Evolutionary conservation across 2,113 vertebrate species (phyloP).

Genomic region (Aspiorhynchus laticeps): DNA sequence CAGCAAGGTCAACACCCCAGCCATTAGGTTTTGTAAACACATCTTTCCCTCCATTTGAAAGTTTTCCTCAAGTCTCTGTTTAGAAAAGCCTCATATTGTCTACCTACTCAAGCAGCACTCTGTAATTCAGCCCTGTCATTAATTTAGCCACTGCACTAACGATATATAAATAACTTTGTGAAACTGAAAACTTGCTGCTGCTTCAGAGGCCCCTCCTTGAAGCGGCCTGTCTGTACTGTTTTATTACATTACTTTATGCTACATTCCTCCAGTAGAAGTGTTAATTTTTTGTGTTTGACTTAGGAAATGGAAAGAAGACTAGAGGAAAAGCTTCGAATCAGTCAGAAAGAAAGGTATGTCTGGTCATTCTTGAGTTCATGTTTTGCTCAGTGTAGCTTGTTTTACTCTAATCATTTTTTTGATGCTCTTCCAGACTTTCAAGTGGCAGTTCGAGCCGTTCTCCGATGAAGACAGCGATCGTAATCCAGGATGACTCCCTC

Average conservation of each 20-base stretch:
- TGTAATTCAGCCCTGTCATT: slow-evolving; percentile 51
- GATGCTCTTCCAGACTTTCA: slow-evolving; percentile 78
- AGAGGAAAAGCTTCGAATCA: slow-evolving; percentile 94
- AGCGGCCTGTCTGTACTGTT: slow-evolving; percentile 28
- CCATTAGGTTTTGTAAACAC: not conserved
- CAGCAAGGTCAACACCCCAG: not conserved
- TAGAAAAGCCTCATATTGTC: slow-evolving; percentile 11
- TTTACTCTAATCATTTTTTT: not conserved
- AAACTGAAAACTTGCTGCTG: slow-evolving; percentile 69
- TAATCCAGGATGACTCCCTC: slow-evolving; percentile 93
- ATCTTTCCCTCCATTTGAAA: not conserved
- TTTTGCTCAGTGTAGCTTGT: not conserved
- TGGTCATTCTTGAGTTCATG: not conserved
- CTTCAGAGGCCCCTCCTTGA: slow-evolving; percentile 48
- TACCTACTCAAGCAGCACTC: not conserved
- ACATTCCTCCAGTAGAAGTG: not conserved
- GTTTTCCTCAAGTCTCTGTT: not conserved
- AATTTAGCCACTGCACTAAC: slow-evolving; percentile 60
- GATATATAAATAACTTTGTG: slow-evolving; percentile 77
- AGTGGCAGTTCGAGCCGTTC: slow-evolving; percentile 76
- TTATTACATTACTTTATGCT: slow-evolving; percentile 18
- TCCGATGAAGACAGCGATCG: slow-evolving; percentile 84
- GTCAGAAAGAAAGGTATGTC: slow-evolving; percentile 91
- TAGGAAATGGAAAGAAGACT: slow-evolving; percentile 97
- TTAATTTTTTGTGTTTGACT: slow-evolving; percentile 56